Base-by-base conservation (phyloP, 2,113 vertebrate genomes). In the Brevimyrus niger region DNA sequence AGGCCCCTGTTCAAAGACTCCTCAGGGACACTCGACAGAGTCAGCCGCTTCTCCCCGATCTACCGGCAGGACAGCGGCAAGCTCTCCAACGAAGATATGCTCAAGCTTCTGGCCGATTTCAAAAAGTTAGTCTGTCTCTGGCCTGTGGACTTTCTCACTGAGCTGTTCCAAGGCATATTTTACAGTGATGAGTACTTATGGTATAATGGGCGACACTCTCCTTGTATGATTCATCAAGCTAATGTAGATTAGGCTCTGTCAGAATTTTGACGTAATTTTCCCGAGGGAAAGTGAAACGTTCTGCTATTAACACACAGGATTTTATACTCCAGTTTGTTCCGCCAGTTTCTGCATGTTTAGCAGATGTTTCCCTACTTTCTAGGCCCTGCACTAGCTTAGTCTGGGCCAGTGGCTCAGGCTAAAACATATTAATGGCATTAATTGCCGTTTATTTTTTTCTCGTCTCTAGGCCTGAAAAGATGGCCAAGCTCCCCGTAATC, bases 51-150 rank as follows among this genome's bases (percentile, higher is more conserved):
- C 96, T 98, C 98, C 53, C 93, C 98, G 69, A 95, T 99, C 73
- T 99, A 98, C 95, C 96, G 97, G 87, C 98, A 99, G 93, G 98
- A 99, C 92, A 98, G 98, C 96, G 98, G 97, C 94, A 99, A 98
- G 91, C 96, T 99, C 88, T 98, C 98, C 38, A 98, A 99, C 19
- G 98, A 99, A 47, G 98, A 99, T 92, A 97, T 99, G 96, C 96
- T 99, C 92, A 99, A 98, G 93, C 94, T 98, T 42, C 96, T 99
- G 23, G 95, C 97, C 1, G 98, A 99, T 94, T 99, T 99, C 93
- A 97, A 96, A 91, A 99, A 99, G 98, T 99, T 94, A 93, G 97
- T 95, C 17, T 19, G 6, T 65, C 38, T 31, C 38, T 21, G 5
- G 19, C 8, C 47, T 9, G 6, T 47, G 17, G 50, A 55, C 19